Evolutionary conservation across 1,140 invertebrate species (phyloP), one percentile per base, ranked within the genome.

Genomic region (Agrypnia vestita): DNA sequence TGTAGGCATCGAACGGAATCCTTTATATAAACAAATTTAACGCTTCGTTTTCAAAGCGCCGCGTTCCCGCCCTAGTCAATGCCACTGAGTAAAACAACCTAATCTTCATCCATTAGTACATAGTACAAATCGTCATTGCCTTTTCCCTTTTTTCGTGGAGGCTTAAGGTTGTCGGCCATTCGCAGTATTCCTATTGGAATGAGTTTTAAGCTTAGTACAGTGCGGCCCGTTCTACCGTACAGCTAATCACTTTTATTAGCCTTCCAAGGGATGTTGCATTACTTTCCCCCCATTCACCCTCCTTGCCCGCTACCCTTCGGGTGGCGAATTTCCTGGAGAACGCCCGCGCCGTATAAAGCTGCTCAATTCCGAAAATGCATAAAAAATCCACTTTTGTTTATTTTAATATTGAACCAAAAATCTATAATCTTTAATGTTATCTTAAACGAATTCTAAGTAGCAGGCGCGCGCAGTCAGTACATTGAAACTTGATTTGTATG

Each of bases 171-270:
- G 13, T 46, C 17, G 9, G n/a, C 64, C 7, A 19, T 8, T 69
- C 17, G 64, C 61, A n/a, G 44, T 19, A 10, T 21, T 46, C 61
- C 17, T 8, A 43, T 13, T 17, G 13, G 44, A 49, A 51, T 19
- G 43, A 6, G 64, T n/a, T 19, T 35, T 78, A 78, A 78, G 77
- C 77, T 78, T 35, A 35, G 25, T 35, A 72, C 73, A 78, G 59
- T 46, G 64, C 53, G 62, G 73, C 81, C 64, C 67, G 53, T 76
- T 79, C 53, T 82, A 78, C 74, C 73, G 78, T 78, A 78, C 69
- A 73, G 78, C 81, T 82, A 80, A 82, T 82, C 81, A 82, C 81
- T 79, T 80, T 79, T 82, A 82, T 80, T 80, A 77, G 80, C 76
- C 77, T 77, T 62, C 76, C 59, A 56, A 72, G 77, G 81, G 81